A percentile compares a stretch with the other conserved stretches of the same genome.
These are phyloP conservation scores for Acanthornis magna DNA, from an alignment of 2,797 vertebrate species.

Conservation along the genomic window DNA sequence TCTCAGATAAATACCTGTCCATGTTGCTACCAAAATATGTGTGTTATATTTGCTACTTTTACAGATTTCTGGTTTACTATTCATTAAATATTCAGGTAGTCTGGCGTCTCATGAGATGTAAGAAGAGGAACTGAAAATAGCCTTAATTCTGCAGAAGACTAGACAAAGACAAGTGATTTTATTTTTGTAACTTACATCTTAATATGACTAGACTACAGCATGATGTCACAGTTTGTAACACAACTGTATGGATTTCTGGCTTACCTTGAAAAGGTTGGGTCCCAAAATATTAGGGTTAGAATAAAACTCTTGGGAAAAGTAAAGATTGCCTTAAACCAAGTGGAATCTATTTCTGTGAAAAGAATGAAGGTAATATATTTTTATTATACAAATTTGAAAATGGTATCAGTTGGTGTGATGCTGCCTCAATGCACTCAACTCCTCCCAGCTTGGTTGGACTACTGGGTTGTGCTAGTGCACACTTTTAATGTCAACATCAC, in stretches of 20 bases:
- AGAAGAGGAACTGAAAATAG: constrained; percentile 43
- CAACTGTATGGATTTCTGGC: neutral
- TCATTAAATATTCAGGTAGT: constrained; percentile 15
- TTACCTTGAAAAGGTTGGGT: neutral
- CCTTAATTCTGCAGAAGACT: neutral
- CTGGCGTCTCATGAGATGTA: neutral
- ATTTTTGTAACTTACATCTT: neutral
- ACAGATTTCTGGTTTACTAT: neutral
- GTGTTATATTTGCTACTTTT: neutral
- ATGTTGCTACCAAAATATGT: neutral
- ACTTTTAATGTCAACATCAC: neutral
- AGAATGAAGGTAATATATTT: neutral
- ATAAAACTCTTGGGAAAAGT: neutral
- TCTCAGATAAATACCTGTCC: neutral
- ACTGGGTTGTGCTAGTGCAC: neutral
- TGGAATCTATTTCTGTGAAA: neutral
- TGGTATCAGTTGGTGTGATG: neutral
- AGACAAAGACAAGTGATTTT: neutral
- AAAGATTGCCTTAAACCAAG: neutral
- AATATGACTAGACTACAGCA: neutral
- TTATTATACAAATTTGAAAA: neutral
- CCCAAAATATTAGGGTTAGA: neutral
- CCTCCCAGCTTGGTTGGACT: neutral
- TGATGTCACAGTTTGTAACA: neutral
- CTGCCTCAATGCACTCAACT: neutral